Evolutionary conservation across 2,113 vertebrate species (phyloP), one percentile per base, ranked within the genome.

Genomic region (Otus sunia): DNA sequence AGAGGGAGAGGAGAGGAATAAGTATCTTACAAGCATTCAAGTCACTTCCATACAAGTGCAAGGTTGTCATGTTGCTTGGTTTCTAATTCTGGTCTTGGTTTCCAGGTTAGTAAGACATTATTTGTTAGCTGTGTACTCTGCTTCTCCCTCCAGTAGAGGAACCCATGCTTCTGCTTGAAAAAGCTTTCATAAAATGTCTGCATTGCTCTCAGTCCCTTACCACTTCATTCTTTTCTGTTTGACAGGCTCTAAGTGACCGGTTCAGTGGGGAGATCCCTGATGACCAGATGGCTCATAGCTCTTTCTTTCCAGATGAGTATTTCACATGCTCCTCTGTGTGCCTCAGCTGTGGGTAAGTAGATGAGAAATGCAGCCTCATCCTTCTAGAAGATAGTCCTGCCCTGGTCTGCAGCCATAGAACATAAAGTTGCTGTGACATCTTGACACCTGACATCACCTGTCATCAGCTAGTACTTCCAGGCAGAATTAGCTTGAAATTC

Each of bases 221-320:
- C n/a, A 52, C 45, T 47, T 83, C 34, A 64, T 86, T 96, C 34
- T 72, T 59, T 74, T 63, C 60, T 94, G 14, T 92, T 64, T 49
- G 75, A 37, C 97, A 99, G 99, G 99, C 99, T 36, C 86, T 99
- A 95, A 99, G 99, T 34, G 99, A 99, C 88, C 98, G 99, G 69
- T 99, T 99, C 97, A 99, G 99, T 62, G 99, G 99, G 37, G 99
- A 99, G 73, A 99, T 99, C 82, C 98, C 99, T 0, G 99, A 99
- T 94, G 99, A 99, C 84, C 98, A 99, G 92, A 98, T 99, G 98
- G 98, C 98, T 30, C 99, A 99, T 95, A 99, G 99, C 97, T 99
- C 99, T 47, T 99, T 99, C 95, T 99, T 99, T 92, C 99, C 99
- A 50, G 99, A 99, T 80, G 99, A 99, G 89, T 99, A 99, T 97